Percentiles rank a stretch among this genome's conserved stretches.
Evolutionary conservation across 2,888 invertebrate species (phyloP).

Genomic region (Cabera pusaria): DNA sequence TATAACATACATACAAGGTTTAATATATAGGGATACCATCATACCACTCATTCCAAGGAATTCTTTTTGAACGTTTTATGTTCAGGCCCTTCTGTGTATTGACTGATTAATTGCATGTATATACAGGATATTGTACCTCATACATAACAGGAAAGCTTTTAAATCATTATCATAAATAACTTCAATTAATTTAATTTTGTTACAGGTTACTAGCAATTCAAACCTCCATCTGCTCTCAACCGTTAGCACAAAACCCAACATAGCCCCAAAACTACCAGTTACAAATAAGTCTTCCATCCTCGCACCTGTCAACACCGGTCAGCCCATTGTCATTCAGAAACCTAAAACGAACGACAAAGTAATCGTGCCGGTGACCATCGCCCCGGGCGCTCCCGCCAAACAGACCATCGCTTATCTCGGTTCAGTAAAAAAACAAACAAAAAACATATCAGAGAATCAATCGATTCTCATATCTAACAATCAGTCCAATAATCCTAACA

Average conservation of each 20-base stretch:
- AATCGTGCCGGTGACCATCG: conserved; percentile 76
- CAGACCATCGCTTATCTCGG: conserved; percentile 81
- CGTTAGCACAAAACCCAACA: conserved; percentile 65
- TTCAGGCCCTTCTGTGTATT: too few relatives aligned
- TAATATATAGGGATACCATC: too few relatives aligned
- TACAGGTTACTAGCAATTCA: conserved; percentile 70
- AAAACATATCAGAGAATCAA: conserved; percentile 66
- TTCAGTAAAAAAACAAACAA: conserved; percentile 77
- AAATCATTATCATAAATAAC: too few relatives aligned
- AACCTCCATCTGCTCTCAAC: conserved; percentile 74
- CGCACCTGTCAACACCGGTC: conserved; percentile 65
- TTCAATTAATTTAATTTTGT: neutral
- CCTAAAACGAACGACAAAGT: conserved; percentile 73
- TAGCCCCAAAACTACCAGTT: conserved; percentile 64
- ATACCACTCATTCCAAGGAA: too few relatives aligned
- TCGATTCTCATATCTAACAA: conserved; percentile 75
- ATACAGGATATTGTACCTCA: too few relatives aligned
- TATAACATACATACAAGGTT: too few relatives aligned
- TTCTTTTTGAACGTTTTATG: too few relatives aligned
- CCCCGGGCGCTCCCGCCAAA: conserved; percentile 64
- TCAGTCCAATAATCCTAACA: conserved; percentile 65
- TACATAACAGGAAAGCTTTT: too few relatives aligned
- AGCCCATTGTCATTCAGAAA: conserved; percentile 84
- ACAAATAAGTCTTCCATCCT: conserved; percentile 69
- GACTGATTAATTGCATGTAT: too few relatives aligned